phyloP scores from a whole-genome alignment of 2,888 invertebrate genomes.

The Lycia hirtaria region DNA sequence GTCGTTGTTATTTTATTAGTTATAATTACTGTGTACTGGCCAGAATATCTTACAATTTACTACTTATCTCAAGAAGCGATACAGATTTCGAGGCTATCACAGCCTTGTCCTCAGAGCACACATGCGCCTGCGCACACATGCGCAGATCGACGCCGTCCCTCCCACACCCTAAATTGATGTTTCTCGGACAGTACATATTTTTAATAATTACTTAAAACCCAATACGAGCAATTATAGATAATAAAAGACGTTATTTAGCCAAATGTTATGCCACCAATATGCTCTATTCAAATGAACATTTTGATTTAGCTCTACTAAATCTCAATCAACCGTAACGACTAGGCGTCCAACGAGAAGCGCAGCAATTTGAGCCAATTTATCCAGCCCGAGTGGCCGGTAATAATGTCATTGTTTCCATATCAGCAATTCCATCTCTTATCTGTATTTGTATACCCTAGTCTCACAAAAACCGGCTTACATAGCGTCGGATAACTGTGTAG shows the following conservation, averaged over 20 bases:
- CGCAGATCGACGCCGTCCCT: no score
- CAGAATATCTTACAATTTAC: no score
- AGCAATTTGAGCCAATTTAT: slow-evolving; percentile 20
- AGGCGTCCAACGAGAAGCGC: slow-evolving; percentile 1
- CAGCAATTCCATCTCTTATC: slow-evolving; percentile 29
- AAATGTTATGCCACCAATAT: not conserved
- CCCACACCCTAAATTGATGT: no score
- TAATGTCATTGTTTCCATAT: slow-evolving; percentile 26
- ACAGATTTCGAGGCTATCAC: no score
- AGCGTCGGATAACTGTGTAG: not conserved
- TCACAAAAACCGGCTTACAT: no score
- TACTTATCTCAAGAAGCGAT: no score
- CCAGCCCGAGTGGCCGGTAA: slow-evolving; percentile 8
- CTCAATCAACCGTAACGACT: slow-evolving; percentile 4
- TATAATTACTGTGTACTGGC: no score
- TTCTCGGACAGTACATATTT: no score
- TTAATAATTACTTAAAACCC: no score
- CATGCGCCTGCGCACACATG: no score
- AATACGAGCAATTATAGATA: not conserved
- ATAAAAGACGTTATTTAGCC: not conserved
- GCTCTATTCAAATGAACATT: not conserved
- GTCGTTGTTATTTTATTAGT: no score
- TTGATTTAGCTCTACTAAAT: not conserved
- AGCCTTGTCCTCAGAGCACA: no score
- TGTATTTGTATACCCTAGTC: slow-evolving; percentile 9